Evolutionary conservation across 1,140 invertebrate species (phyloP), one percentile per base, ranked within the genome.

Genomic region (Nomia melanderi): DNA sequence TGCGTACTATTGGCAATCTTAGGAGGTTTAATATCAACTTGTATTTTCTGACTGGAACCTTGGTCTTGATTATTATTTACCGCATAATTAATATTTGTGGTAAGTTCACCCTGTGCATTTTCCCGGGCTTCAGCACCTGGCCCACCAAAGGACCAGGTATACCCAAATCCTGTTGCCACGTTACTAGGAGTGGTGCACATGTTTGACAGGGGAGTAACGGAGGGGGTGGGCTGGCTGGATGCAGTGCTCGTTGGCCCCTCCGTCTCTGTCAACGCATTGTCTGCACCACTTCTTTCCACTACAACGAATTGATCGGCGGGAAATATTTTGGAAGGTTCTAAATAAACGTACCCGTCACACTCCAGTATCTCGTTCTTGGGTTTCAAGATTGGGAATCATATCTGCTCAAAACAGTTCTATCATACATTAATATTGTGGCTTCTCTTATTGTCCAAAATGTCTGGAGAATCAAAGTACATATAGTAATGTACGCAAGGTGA

Each of bases 121-220:
- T 92, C 91, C 23, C 91, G 87, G 57, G 87, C 87, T 50, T 92
- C 91, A 0, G 87, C 87, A 20, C 90, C 89, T 66, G 90, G 91
- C 1, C 90, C 91, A 2, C 90, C 85, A 74, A 92, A 91, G 81
- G 91, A 91, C 91, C 91, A 92, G 83, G 91, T 82, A 76, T 92
- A 92, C 73, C 91, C 91, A 80, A 92, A 92, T 83, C 91, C 91
- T 70, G 90, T 84, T 60, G 90, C 90, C 17, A 91, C 89, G 83
- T 92, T 92, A 64, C 91, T 90, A 84, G 91, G 91, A 44, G 91
- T 89, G 50, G 91, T 92, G 85, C 91, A 92, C 91, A 92, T 92
- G 84, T 91, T 92, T 78, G 91, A 88, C 31, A 92, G 82, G 71
- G 88, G 89, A 67, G 87, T 87, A 73, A 90, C 87, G 79, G 86